Percentiles rank a stretch among this genome's conserved stretches.
phyloP scores from a whole-genome alignment of 2,797 vertebrate genomes.

The Poeciliopsis infans region DNA sequence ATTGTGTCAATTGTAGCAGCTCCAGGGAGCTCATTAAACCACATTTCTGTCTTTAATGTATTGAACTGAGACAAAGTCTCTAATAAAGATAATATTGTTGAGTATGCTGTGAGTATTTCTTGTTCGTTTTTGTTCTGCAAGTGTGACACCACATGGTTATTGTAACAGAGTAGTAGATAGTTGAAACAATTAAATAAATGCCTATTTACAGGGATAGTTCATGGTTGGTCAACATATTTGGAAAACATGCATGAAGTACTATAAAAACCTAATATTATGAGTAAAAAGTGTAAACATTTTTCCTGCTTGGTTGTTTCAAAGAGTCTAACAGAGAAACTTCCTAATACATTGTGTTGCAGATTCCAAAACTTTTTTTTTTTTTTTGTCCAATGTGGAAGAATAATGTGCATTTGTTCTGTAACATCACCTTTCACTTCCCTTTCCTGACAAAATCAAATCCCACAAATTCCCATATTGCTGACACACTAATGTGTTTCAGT shows the following conservation, averaged over 20 bases:
- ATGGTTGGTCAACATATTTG: neutral
- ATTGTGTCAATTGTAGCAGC: constrained; percentile 69
- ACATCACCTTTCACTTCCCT: neutral
- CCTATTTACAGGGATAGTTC: neutral
- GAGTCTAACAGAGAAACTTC: neutral
- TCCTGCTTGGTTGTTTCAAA: neutral
- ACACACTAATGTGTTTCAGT: neutral
- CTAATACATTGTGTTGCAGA: neutral
- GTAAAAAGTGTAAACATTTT: neutral
- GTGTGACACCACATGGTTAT: neutral
- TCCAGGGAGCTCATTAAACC: constrained; percentile 62
- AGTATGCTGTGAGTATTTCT: constrained; percentile 32
- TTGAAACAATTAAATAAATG: neutral
- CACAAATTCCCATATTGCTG: neutral
- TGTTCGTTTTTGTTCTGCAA: neutral
- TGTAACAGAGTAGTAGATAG: neutral
- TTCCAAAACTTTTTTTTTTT: neutral
- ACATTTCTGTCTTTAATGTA: constrained; percentile 64
- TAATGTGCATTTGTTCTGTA: neutral
- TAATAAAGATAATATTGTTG: constrained; percentile 72
- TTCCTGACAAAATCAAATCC: too few relatives aligned
- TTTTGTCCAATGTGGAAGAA: neutral
- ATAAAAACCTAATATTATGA: neutral
- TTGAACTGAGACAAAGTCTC: constrained; percentile 39
- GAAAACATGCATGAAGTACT: neutral